Evolutionary conservation across 2,888 invertebrate genomes (phyloP).

Genomic region (Ophion obscuratus): DNA sequence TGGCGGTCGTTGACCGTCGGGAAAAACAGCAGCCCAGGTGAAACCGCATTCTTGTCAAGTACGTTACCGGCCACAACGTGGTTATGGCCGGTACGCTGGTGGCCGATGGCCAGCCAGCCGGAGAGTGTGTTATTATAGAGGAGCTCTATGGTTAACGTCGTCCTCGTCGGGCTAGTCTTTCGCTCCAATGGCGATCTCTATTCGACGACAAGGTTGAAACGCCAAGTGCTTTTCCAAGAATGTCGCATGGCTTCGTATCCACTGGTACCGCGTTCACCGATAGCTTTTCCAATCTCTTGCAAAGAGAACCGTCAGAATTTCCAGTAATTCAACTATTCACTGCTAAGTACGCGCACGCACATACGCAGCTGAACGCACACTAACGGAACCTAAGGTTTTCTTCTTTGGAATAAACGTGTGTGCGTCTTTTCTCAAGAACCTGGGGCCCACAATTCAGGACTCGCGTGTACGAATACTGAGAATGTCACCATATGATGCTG

Average conservation of each 20-base stretch:
- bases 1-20: slow-evolving; percentile 73
- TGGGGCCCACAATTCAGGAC: slow-evolving; percentile 35
- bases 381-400: neutral
- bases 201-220: slow-evolving; percentile 65
- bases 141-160: slow-evolving; percentile 43
- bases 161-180: slow-evolving; percentile 25
- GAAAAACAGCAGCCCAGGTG: slow-evolving; percentile 75
- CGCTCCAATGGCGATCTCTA: slow-evolving; percentile 43
- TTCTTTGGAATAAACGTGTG: neutral
- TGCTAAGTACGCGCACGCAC: neutral
- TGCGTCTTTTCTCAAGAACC: slow-evolving; percentile 12
- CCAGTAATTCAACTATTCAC: slow-evolving; percentile 59
- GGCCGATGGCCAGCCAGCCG: slow-evolving; percentile 55
- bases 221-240: slow-evolving; percentile 65
- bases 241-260: slow-evolving; percentile 46
- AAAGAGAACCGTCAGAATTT: slow-evolving; percentile 53
- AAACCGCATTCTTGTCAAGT: slow-evolving; percentile 81
- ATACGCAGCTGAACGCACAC: neutral
- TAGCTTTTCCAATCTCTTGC: slow-evolving; percentile 59
- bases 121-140: slow-evolving; percentile 32
- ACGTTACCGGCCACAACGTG: slow-evolving; percentile 71
- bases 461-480: slow-evolving; percentile 11
- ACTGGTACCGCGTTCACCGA: slow-evolving; percentile 39
- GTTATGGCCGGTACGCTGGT: slow-evolving; percentile 23
- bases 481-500: slow-evolving; percentile 15